Base-by-base conservation (phyloP, 2,797 vertebrate genomes). In the Enteromius trimaculatus region DNA sequence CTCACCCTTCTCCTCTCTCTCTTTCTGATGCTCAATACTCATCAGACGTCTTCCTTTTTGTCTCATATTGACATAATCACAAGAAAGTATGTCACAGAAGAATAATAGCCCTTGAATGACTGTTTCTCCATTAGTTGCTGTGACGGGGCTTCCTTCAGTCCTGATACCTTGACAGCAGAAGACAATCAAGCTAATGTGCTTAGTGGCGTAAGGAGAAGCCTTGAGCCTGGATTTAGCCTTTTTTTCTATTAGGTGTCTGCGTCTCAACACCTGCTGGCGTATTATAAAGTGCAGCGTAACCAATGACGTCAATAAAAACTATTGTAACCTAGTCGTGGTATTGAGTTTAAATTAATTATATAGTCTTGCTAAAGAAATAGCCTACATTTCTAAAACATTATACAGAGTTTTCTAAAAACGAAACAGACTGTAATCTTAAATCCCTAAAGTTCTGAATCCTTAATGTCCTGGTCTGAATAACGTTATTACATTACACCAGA, bases 141-240 rank as follows among this genome's bases (percentile, higher is more conserved):
- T 75, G 16, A 13, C 9, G 29, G 31, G 34, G 42, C 47, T 69
- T 69, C 42, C 55, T 23, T 64, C 68, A 55, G 58, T 34, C 21
- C 19, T 26, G 26, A 62, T 77, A 34, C 78, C 77, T 60, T 39
- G 49, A 42, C 68, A 23, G 31, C 60, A 78, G 75, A 42, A 58
- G 68, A 78, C 44, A 86, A 79, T 74, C 42, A 21, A 55, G 76
- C 39, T 84, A 82, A 87, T 85, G 64, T 79, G 58, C 81, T 85
- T 85, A 85, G 72, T 37, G 69, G 26, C 10, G 16, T 79, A 42
- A 60, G 47, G 74, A 34, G 78, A 51, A n/a, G 47, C n/a, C 68
- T 65, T 87, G 29, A 86, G 80, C 66, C 62, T 14, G 83, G 68
- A 79, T 80, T 85, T 72, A 64, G 6, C 42, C 42, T 55, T 66